Percentiles rank a stretch among this genome's conserved stretches.
Evolutionary conservation across 2,888 invertebrate genomes (phyloP).

Genomic region (Drosophila testacea): DNA sequence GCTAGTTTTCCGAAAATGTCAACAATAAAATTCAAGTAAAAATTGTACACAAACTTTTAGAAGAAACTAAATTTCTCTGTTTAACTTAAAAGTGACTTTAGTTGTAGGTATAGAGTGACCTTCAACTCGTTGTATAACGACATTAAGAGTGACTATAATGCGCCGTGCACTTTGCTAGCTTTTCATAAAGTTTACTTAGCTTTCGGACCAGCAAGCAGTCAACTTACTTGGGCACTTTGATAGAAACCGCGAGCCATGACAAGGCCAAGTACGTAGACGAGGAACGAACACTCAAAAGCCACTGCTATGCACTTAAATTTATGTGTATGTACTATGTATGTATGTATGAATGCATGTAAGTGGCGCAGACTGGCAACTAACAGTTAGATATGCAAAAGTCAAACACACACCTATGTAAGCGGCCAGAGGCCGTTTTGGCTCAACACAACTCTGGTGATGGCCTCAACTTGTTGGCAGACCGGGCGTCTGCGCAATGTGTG

Average conservation of each 20-base stretch:
- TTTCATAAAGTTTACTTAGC: slow-evolving; percentile 42
- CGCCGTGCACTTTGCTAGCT: slow-evolving; percentile 19
- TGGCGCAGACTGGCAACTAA: slow-evolving; percentile 37
- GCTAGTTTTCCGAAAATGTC: neutral
- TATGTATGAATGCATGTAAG: slow-evolving; percentile 9
- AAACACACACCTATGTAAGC: slow-evolving; percentile 57
- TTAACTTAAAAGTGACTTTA: slow-evolving; percentile 18
- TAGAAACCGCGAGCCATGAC: slow-evolving; percentile 32
- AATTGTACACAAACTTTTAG: neutral
- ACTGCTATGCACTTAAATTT: slow-evolving; percentile 22
- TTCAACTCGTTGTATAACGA: slow-evolving; percentile 24
- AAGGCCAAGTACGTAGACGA: slow-evolving; percentile 41
- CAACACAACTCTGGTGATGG: slow-evolving; percentile 12
- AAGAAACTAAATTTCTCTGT: neutral
- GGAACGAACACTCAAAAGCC: slow-evolving; percentile 27
- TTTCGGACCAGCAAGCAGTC: slow-evolving; percentile 29
- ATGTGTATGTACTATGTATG: too few relatives aligned
- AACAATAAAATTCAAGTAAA: neutral
- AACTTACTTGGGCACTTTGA: slow-evolving; percentile 49
- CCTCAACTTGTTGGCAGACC: slow-evolving; percentile 44
- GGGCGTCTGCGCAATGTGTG: slow-evolving; percentile 59
- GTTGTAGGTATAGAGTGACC: slow-evolving; percentile 25
- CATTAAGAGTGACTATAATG: slow-evolving; percentile 32
- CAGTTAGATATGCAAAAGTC: slow-evolving; percentile 71
- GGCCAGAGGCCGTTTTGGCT: slow-evolving; percentile 33